Evolutionary conservation across 2,113 vertebrate species (phyloP), one percentile per base, ranked within the genome.

Genomic region (Athene cunicularia): DNA sequence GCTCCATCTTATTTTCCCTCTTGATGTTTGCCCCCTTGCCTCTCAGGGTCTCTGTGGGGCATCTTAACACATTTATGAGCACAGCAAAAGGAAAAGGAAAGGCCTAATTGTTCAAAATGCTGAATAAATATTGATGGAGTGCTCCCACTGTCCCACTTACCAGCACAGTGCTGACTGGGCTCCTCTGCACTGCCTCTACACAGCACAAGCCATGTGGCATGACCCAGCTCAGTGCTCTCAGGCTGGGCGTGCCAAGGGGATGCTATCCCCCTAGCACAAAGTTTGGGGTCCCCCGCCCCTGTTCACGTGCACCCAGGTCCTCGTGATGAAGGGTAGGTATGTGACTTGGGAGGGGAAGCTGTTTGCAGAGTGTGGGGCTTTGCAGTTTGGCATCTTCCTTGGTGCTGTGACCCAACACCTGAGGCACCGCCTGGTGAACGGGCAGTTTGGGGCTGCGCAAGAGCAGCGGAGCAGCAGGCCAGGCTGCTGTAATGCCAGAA

Each of bases 161-260:
- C 6, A 1, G 45, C 1, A 11, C 0, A 6, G 14, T 8, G 59
- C 73, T 74, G 85, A 8, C 62, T 33, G 72, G 33, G 49, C n/a
- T 80, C 41, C 55, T 52, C 79, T 4, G 12, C 11, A 33, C 23
- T 19, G 52, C 45, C 33, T 59, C 35, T 21, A 35, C 15, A 12
- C 60, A 49, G 19, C 49, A 16, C 62, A 28, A 66, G 35, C 68
- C 35, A 2, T 0, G 2, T 23, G 71, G 17, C 39, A 8, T 0
- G 10, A 12, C 23, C 32, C 1, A 2, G 28, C 64, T 60, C 0
- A 0, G 23, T 53, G 60, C 43, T 35, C 53, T n/a, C 47, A 6
- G 83, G 27, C 9, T 63, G 84, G 47, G 12, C 0, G 0, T n/a
- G 72, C 52, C n/a, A 8, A 39, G 67, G 41, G 50, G 8, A 16